A percentile compares a stretch with the other conserved stretches of the same genome.
Conservation (phyloP, 2,113 vertebrate species). For the Anser cygnoides region DNA sequence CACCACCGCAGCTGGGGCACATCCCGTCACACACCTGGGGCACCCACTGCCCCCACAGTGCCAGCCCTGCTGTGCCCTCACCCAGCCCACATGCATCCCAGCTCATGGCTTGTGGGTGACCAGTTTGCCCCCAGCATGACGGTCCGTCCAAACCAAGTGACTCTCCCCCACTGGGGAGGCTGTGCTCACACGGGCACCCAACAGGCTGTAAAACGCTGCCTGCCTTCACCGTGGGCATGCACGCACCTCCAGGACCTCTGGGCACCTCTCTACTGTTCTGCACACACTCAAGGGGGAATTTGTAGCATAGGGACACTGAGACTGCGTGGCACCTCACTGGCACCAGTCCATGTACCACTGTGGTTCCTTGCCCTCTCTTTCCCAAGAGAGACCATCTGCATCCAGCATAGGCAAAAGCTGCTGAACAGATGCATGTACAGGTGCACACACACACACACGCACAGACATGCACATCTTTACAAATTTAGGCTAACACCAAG, state of each 20-base stretch:
- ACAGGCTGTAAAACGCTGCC: not conserved
- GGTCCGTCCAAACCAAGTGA: not conserved
- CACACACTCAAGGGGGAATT: not conserved
- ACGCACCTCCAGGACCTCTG: not conserved
- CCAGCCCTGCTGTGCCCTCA: not conserved
- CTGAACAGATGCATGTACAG: not conserved
- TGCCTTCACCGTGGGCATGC: rapidly evolving
- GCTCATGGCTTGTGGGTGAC: not conserved
- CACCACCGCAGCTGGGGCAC: rapidly evolving
- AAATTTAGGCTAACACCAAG: not conserved
- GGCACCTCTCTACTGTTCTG: not conserved
- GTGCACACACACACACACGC: not conserved
- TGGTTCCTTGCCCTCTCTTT: not conserved
- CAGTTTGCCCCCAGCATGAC: not conserved
- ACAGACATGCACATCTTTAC: not conserved
- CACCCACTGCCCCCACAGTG: not conserved
- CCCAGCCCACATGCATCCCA: not conserved
- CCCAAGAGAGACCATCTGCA: not conserved
- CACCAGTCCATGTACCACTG: rapidly evolving
- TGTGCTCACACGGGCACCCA: rapidly evolving
- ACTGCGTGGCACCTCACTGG: rapidly evolving
- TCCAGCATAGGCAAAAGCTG: not conserved
- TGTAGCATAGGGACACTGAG: not conserved
- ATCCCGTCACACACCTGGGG: not conserved
- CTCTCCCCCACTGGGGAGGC: not conserved